Evolutionary conservation across 2,113 vertebrate species (phyloP).

Genomic region (Thymallus thymallus): DNA sequence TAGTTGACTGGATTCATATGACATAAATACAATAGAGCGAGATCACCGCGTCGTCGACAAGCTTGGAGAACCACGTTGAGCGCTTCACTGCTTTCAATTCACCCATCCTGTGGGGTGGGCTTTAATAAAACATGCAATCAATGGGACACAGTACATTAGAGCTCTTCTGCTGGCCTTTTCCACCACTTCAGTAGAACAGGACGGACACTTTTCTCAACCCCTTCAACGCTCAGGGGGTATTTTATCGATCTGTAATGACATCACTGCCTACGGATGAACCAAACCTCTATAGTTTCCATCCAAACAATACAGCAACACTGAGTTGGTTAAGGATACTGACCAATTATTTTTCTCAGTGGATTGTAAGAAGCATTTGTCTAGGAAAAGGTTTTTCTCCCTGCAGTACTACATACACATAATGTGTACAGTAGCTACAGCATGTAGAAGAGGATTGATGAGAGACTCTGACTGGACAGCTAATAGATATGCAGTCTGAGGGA

Average conservation of each 20-base stretch:
- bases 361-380: no score
- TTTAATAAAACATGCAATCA: background rate
- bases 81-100: background rate
- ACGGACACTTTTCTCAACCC: background rate
- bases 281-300: background rate
- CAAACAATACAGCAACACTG: no score
- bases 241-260: background rate
- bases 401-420: no score
- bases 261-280: background rate
- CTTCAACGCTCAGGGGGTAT: background rate
- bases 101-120: background rate
- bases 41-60: background rate
- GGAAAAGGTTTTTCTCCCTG: no score
- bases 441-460: background rate
- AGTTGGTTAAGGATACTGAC: no score
- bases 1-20: background rate
- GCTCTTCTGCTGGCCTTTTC: background rate
- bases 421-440: no score
- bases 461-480: conserved; percentile 1
- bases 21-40: no score
- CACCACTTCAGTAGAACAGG: background rate
- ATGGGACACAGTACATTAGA: background rate
- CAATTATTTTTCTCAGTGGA: no score
- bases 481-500: background rate
- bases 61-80: background rate